Conservation (phyloP, 1,140 invertebrate genomes). For the Orchesella cincta region DNA sequence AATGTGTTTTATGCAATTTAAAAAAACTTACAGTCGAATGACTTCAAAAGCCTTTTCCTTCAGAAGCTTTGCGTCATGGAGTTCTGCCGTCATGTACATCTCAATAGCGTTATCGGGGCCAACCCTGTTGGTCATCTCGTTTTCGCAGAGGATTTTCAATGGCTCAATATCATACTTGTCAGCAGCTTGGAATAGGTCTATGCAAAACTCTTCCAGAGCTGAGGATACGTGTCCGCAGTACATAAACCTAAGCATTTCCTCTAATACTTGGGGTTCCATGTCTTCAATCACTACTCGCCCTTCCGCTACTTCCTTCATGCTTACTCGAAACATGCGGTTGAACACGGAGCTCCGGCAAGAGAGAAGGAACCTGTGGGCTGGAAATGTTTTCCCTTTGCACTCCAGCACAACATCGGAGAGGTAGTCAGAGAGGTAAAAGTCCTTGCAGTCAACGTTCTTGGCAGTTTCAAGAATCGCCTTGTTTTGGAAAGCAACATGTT, state of each 20-base stretch:
- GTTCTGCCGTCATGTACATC: slow-evolving; percentile 20
- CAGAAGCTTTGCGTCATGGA: slow-evolving; percentile 4
- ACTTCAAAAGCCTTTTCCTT: slow-evolving; percentile 27
- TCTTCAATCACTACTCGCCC: slow-evolving; percentile 26
- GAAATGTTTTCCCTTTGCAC: slow-evolving; percentile 16
- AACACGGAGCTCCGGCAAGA: slow-evolving; percentile 19
- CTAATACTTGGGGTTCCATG: slow-evolving; percentile 3
- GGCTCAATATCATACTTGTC: slow-evolving; percentile 19
- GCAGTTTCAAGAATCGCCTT: background rate
- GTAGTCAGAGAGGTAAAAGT: background rate
- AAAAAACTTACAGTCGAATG: slow-evolving; percentile 13
- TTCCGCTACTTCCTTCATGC: slow-evolving; percentile 4
- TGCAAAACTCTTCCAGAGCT: background rate
- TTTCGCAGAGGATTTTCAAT: slow-evolving; percentile 16
- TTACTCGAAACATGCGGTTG: slow-evolving; percentile 14
- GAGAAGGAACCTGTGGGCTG: slow-evolving; percentile 17
- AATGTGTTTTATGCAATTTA: background rate
- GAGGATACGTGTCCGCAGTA: slow-evolving; percentile 7
- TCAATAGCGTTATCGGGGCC: background rate
- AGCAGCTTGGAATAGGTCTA: slow-evolving; percentile 5
- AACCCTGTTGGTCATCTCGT: background rate
- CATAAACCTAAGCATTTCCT: slow-evolving; percentile 3
- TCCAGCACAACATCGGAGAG: slow-evolving; percentile 7
- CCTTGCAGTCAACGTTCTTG: slow-evolving; percentile 1
- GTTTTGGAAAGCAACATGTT: background rate